Conservation (phyloP, 1,140 invertebrate species). For the Rhyacophila brunnea region DNA sequence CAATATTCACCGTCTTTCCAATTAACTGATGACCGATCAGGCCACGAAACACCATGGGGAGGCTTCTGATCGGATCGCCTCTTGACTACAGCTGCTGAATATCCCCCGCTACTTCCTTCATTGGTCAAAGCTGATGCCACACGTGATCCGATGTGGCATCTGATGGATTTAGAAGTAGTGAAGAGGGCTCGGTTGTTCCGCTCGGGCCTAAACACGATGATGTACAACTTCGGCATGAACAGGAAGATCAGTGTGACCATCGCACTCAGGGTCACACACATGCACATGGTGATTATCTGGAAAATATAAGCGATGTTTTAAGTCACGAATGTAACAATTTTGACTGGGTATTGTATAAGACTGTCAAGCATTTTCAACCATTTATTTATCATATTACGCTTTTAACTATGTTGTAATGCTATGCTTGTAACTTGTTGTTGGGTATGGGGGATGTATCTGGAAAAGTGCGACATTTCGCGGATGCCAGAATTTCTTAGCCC, state of each 20-base stretch:
- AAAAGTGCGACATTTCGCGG: too few relatives aligned
- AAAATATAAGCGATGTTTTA: too few relatives aligned
- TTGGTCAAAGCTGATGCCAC: constrained; percentile 48
- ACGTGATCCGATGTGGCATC: constrained; percentile 72
- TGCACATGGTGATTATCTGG: constrained; percentile 66
- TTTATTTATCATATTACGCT: too few relatives aligned
- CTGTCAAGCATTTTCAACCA: too few relatives aligned
- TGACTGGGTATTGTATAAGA: too few relatives aligned
- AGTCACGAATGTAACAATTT: too few relatives aligned
- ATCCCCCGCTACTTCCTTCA: constrained; percentile 31
- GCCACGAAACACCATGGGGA: constrained; percentile 25
- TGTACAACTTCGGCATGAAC: constrained; percentile 79
- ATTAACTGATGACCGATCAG: constrained; percentile 6
- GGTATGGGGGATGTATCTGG: too few relatives aligned
- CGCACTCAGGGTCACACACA: constrained; percentile 71
- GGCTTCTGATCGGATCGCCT: too few relatives aligned
- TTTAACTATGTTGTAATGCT: too few relatives aligned
- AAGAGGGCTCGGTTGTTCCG: constrained; percentile 77
- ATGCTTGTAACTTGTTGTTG: too few relatives aligned
- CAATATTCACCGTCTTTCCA: not conserved
- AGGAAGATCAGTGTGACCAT: constrained; percentile 74
- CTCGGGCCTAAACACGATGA: constrained; percentile 74
- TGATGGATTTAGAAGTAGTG: constrained; percentile 74
- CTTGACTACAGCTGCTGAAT: too few relatives aligned
- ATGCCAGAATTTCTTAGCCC: too few relatives aligned